phyloP scores from a whole-genome alignment of 2,888 invertebrate genomes.

The Ariolimax columbianus region DNA sequence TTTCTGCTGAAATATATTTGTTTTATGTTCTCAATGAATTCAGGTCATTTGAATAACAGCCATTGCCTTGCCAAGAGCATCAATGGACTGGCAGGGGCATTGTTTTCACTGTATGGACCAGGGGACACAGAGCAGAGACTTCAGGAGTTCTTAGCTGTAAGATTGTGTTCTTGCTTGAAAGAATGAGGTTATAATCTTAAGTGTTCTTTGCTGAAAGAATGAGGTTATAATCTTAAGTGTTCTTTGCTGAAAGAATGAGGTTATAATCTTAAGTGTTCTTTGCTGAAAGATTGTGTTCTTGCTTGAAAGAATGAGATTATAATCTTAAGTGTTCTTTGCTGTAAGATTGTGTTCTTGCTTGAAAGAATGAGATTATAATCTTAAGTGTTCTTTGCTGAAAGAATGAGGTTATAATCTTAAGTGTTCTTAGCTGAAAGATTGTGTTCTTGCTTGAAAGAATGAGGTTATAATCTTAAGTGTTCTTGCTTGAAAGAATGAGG shows the following conservation, averaged over 20 bases:
- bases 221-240: background rate
- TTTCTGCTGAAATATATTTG: background rate
- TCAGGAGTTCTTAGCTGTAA: constrained; percentile 91
- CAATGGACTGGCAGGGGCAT: constrained; percentile 87
- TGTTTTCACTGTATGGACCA: constrained; percentile 96
- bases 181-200: background rate
- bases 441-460: no score
- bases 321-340: no score
- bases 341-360: no score
- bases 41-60: constrained; percentile 98
- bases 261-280: background rate
- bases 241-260: background rate
- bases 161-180: constrained; percentile 56
- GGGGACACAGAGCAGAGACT: constrained; percentile 98
- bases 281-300: background rate
- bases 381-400: no score
- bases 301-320: no score
- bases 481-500: no score
- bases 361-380: no score
- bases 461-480: no score
- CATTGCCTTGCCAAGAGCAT: constrained; percentile 93
- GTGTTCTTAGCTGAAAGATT: no score
- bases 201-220: background rate
- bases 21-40: constrained; percentile 79
- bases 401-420: no score